A percentile compares a stretch with the other conserved stretches of the same genome.
Evolutionary conservation across 2,113 vertebrate species (phyloP).

Genomic region (Anguilla japonica): DNA sequence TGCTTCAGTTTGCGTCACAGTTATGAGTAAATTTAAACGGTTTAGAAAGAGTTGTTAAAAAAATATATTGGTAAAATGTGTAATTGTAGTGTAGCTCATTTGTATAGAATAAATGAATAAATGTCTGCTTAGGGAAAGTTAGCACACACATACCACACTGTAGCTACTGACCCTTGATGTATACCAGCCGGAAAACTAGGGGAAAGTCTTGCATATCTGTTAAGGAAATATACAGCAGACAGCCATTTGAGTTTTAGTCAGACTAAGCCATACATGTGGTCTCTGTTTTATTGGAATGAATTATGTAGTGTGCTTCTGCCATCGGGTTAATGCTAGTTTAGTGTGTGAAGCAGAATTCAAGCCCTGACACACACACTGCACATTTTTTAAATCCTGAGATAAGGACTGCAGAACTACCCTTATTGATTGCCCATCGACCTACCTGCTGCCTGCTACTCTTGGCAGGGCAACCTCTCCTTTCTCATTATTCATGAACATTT

Average conservation of each 20-base stretch:
- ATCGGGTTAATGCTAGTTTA: not conserved
- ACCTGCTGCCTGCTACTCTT: slow-evolving; percentile 43
- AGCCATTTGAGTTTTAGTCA: not conserved
- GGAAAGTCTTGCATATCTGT: not conserved
- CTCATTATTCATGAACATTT: slow-evolving; percentile 51
- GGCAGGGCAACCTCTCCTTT: slow-evolving; percentile 39
- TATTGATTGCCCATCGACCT: slow-evolving; percentile 61
- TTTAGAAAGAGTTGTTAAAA: not conserved
- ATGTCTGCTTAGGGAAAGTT: slow-evolving; percentile 7
- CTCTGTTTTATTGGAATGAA: not conserved
- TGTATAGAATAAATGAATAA: not conserved
- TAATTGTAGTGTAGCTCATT: no score
- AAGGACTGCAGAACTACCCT: slow-evolving; percentile 15
- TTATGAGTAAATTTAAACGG: not conserved
- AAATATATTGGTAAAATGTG: no score
- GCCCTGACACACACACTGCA: not conserved
- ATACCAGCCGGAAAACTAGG: slow-evolving; percentile 3
- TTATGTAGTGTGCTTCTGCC: not conserved
- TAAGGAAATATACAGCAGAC: not conserved
- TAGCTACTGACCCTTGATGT: not conserved
- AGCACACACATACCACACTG: slow-evolving; percentile 8
- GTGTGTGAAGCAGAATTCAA: not conserved
- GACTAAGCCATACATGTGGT: not conserved
- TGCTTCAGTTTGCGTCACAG: not conserved
- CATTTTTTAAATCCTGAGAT: not conserved